Conservation (phyloP, 2,888 invertebrate species). For the Notodonta dromedarius region DNA sequence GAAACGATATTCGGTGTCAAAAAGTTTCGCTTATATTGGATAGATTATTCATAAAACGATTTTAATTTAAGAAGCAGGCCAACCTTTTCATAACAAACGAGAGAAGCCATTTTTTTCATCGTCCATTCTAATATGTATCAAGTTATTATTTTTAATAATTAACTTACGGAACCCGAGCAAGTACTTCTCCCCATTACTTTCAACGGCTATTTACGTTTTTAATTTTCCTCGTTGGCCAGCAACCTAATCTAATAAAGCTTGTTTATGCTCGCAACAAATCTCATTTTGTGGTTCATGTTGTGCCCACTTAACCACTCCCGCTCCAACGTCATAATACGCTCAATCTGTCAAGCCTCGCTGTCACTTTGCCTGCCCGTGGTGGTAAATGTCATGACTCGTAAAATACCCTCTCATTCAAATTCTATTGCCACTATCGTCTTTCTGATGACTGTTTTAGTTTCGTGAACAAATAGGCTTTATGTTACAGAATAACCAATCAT, state of each 20-base stretch:
- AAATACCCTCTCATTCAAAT: too few species aligned
- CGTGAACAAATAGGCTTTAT: too few species aligned
- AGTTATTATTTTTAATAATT: slow-evolving; percentile 6
- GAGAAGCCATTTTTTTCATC: not conserved
- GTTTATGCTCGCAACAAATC: not conserved
- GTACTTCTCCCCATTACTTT: not conserved
- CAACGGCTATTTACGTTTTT: not conserved
- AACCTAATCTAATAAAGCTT: slow-evolving; percentile 4
- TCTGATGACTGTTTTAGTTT: too few species aligned
- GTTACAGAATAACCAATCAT: too few species aligned
- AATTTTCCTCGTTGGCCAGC: slow-evolving; percentile 1
- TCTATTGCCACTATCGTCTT: not conserved
- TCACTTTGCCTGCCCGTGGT: too few species aligned
- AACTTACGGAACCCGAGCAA: not conserved
- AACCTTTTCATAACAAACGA: not conserved
- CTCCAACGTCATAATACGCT: too few species aligned
- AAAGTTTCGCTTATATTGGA: too few species aligned
- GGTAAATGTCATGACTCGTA: too few species aligned
- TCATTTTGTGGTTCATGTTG: not conserved
- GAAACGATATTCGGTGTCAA: too few species aligned
- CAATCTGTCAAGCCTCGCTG: too few species aligned
- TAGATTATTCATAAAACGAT: too few species aligned
- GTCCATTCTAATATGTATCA: not conserved
- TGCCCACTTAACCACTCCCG: too few species aligned
- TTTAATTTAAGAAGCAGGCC: not conserved